A percentile compares a stretch with the other conserved stretches of the same genome.
Evolutionary conservation across 2,113 vertebrate genomes (phyloP).

Genomic region (Oenanthe melanoleuca): DNA sequence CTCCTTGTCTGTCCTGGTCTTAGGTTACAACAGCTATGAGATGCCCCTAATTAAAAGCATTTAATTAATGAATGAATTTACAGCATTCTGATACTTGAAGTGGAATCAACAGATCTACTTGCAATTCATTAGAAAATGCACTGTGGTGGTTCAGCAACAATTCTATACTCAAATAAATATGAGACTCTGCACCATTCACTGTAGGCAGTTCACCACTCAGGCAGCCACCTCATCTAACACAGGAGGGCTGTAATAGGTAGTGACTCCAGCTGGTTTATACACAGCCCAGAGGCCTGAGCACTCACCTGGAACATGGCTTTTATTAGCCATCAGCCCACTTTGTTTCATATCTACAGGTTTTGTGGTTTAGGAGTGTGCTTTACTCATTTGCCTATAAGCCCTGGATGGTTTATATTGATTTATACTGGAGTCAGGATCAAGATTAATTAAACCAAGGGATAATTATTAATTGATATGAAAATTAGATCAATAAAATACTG

Average conservation of each 20-base stretch:
- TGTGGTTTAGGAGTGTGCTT: background rate
- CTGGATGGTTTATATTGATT: constrained; percentile 40
- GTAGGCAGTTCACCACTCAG: background rate
- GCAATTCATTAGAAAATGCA: background rate
- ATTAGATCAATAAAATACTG: constrained; percentile 54
- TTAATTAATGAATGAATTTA: background rate
- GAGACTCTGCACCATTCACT: background rate
- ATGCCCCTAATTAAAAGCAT: background rate
- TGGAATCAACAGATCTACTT: background rate
- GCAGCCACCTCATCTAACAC: background rate
- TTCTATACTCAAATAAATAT: background rate
- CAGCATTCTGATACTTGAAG: background rate
- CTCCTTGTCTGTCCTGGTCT: background rate
- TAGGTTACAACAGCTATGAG: background rate
- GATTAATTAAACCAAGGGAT: constrained; percentile 63
- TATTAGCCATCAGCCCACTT: background rate
- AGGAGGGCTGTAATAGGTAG: background rate
- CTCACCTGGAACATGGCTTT: constrained; percentile 23
- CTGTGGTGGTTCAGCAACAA: background rate
- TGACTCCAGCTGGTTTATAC: background rate
- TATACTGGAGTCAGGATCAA: constrained; percentile 38
- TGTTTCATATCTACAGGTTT: background rate
- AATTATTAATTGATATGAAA: constrained; percentile 69
- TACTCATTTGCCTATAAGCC: background rate
- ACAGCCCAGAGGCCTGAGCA: background rate